Evolutionary conservation across 2,113 vertebrate genomes (phyloP).

Genomic region (Penelope pileata): DNA sequence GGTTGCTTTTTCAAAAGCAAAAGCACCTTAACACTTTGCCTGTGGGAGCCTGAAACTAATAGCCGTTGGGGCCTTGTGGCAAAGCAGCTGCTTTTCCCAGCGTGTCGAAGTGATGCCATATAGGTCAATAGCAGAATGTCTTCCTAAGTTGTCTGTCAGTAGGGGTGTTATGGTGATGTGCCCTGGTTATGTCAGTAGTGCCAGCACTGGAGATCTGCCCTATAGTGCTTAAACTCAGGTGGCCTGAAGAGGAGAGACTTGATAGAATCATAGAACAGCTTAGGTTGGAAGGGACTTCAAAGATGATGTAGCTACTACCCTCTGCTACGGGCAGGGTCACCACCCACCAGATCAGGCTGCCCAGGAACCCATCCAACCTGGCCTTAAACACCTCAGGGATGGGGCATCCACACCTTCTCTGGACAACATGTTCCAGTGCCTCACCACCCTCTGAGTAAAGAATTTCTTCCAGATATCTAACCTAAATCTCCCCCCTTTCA

Average conservation of each 20-base stretch:
- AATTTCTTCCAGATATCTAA: too few relatives aligned
- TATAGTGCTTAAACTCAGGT: background rate
- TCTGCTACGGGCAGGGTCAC: too few relatives aligned
- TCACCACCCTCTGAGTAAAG: too few relatives aligned
- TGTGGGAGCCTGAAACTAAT: background rate
- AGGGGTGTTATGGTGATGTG: fast-evolving
- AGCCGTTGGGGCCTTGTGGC: background rate
- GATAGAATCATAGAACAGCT: too few relatives aligned
- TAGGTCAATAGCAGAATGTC: background rate
- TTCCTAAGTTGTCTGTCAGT: background rate
- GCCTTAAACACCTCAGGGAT: too few relatives aligned
- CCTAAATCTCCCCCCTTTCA: too few relatives aligned
- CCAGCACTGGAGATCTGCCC: background rate
- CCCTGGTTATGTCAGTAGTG: background rate
- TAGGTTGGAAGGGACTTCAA: too few relatives aligned
- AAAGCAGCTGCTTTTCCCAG: background rate
- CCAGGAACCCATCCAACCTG: too few relatives aligned
- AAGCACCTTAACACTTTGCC: fast-evolving
- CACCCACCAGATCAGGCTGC: too few relatives aligned
- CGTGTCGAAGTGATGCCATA: background rate
- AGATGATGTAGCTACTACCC: too few relatives aligned
- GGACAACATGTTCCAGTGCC: too few relatives aligned
- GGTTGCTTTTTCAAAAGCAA: background rate
- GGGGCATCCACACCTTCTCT: too few relatives aligned
- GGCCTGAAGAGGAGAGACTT: background rate